A percentile compares a stretch with the other conserved stretches of the same genome.
phyloP scores from a whole-genome alignment of 2,113 vertebrate species.

The Pseudopodoces humilis region DNA sequence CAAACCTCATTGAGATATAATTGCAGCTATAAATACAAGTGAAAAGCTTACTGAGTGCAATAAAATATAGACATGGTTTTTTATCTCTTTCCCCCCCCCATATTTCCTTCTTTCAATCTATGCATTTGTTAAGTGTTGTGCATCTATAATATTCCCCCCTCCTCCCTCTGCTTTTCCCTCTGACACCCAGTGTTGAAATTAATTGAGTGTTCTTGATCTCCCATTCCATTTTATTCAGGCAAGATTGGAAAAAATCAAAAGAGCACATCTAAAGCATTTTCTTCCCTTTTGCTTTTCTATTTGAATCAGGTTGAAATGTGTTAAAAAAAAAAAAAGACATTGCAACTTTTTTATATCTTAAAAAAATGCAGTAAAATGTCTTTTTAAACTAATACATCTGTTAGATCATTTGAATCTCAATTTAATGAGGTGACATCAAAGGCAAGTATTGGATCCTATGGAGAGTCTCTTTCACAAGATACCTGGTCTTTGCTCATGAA shows the following conservation, averaged over 20 bases:
- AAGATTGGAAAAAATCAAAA: constrained; percentile 83
- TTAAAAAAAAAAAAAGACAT: constrained; percentile 34
- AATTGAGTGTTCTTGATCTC: constrained; percentile 84
- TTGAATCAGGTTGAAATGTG: constrained; percentile 81
- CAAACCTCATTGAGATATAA: constrained; percentile 93
- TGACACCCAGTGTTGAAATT: constrained; percentile 82
- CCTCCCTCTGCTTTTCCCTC: constrained; percentile 63
- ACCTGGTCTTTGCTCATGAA: constrained; percentile 73
- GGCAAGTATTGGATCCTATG: constrained; percentile 53
- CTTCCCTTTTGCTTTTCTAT: constrained; percentile 78
- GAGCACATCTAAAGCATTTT: constrained; percentile 82
- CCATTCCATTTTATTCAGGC: constrained; percentile 82
- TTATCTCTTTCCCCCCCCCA: constrained; percentile 51
- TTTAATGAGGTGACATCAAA: constrained; percentile 85
- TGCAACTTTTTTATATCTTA: constrained; percentile 65
- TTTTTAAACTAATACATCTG: constrained; percentile 84
- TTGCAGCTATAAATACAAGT: constrained; percentile 89
- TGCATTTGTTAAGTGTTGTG: constrained; percentile 80
- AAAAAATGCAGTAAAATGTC: constrained; percentile 75
- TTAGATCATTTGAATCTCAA: constrained; percentile 82
- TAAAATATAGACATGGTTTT: constrained; percentile 83
- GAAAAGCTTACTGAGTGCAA: constrained; percentile 83
- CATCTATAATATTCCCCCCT: constrained; percentile 70
- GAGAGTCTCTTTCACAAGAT: constrained; percentile 64
- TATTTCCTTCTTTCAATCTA: constrained; percentile 77